phyloP scores from a whole-genome alignment of 2,797 vertebrate species.

The Amblyraja radiata region DNA sequence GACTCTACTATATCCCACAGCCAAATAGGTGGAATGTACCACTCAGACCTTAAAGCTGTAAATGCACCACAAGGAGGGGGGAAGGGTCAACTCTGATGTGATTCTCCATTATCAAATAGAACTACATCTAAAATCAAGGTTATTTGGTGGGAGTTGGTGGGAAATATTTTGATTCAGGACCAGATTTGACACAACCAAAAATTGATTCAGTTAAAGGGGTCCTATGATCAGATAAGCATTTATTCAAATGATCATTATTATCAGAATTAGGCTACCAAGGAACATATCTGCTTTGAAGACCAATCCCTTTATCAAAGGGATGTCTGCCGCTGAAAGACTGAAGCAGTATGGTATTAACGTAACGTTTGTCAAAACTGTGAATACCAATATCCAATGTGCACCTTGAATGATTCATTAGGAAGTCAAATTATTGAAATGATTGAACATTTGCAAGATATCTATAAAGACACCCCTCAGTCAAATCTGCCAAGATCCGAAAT shows the following conservation, averaged over 20 bases:
- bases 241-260: no score
- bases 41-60: background rate
- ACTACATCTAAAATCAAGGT: background rate
- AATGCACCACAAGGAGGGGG: background rate
- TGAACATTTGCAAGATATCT: background rate
- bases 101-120: background rate
- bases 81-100: background rate
- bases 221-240: no score
- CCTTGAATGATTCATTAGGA: background rate
- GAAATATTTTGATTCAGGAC: background rate
- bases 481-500: background rate
- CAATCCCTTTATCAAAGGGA: no score
- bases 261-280: no score
- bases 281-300: no score
- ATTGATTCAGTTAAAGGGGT: background rate
- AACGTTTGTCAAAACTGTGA: background rate
- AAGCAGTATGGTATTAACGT: no score
- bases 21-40: background rate
- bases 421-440: background rate
- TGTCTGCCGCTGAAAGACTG: no score
- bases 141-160: background rate
- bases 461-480: background rate
- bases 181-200: background rate
- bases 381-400: background rate
- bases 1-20: background rate